phyloP scores from a whole-genome alignment of 1,140 invertebrate genomes.

The Drosophila sp. region DNA sequence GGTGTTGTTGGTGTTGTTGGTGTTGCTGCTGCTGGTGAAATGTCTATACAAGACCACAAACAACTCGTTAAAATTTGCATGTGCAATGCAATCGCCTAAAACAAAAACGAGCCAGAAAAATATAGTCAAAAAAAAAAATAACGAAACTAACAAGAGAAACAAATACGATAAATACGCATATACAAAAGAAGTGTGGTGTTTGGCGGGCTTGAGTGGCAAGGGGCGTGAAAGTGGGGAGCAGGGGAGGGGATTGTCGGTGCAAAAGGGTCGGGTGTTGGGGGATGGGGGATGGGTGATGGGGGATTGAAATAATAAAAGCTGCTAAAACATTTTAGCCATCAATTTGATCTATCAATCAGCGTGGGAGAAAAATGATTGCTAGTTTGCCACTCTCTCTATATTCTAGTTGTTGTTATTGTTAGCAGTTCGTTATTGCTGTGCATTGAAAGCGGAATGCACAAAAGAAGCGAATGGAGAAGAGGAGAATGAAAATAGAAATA shows the following conservation, averaged over 20 bases:
- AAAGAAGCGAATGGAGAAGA: not conserved
- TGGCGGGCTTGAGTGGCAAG: not conserved
- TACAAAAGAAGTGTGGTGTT: slow-evolving; percentile 27
- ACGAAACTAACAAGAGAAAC: slow-evolving; percentile 23
- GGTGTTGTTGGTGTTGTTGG: slow-evolving; percentile 23
- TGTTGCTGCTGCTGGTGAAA: slow-evolving; percentile 27
- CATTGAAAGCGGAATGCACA: slow-evolving; percentile 24
- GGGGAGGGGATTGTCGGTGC: not conserved
- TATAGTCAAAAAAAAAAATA: slow-evolving; percentile 12
- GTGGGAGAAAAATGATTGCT: slow-evolving; percentile 49
- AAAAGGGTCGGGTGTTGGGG: too few species aligned
- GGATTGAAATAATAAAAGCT: slow-evolving; percentile 17
- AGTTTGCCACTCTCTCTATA: not conserved
- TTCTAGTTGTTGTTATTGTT: slow-evolving; percentile 34
- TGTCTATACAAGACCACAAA: slow-evolving; percentile 69
- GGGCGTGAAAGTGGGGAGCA: not conserved
- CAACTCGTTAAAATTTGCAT: slow-evolving; percentile 80
- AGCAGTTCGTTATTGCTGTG: slow-evolving; percentile 44
- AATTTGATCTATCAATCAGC: slow-evolving; percentile 81
- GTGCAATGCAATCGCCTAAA: slow-evolving; percentile 72
- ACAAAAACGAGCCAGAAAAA: slow-evolving; percentile 34
- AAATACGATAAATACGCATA: slow-evolving; percentile 33
- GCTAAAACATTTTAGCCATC: slow-evolving; percentile 54
- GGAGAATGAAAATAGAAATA: not conserved
- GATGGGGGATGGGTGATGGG: not conserved